phyloP scores from a whole-genome alignment of 2,888 invertebrate genomes.

The Leucoma salicis region DNA sequence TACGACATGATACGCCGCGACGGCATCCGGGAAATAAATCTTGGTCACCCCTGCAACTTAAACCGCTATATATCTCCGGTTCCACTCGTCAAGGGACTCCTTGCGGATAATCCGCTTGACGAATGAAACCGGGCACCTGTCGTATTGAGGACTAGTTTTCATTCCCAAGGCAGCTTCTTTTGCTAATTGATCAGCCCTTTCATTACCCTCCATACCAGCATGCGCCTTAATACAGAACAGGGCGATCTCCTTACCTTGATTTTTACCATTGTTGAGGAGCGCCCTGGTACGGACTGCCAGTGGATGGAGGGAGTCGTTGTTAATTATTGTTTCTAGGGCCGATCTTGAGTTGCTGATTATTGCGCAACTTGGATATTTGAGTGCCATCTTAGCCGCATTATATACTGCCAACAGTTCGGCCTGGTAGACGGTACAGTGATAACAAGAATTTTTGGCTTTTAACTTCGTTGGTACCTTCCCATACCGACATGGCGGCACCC shows the following conservation, averaged over 20 bases:
- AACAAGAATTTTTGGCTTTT: neutral
- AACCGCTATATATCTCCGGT: neutral
- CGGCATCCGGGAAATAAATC: neutral
- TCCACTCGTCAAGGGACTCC: slow-evolving; percentile 12
- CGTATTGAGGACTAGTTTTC: neutral
- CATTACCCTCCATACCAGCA: too few relatives aligned
- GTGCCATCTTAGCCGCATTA: too few relatives aligned
- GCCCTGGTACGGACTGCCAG: too few relatives aligned
- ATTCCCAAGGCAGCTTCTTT: slow-evolving; percentile 11
- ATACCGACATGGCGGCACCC: neutral
- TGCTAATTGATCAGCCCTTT: too few relatives aligned
- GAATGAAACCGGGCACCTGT: slow-evolving; percentile 5
- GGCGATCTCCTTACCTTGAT: neutral
- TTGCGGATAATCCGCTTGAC: slow-evolving; percentile 11
- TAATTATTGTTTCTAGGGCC: neutral
- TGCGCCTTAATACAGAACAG: slow-evolving; percentile 20
- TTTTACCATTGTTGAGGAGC: neutral
- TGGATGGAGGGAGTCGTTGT: too few relatives aligned
- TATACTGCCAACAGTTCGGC: too few relatives aligned
- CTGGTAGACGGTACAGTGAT: too few relatives aligned
- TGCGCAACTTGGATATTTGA: too few relatives aligned
- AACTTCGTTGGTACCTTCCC: too few relatives aligned
- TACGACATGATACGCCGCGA: neutral
- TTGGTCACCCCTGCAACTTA: neutral
- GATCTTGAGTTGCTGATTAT: neutral